Evolutionary conservation across 2,113 vertebrate genomes (phyloP), one percentile per base, ranked within the genome.

Genomic region (Eclectus roratus): DNA sequence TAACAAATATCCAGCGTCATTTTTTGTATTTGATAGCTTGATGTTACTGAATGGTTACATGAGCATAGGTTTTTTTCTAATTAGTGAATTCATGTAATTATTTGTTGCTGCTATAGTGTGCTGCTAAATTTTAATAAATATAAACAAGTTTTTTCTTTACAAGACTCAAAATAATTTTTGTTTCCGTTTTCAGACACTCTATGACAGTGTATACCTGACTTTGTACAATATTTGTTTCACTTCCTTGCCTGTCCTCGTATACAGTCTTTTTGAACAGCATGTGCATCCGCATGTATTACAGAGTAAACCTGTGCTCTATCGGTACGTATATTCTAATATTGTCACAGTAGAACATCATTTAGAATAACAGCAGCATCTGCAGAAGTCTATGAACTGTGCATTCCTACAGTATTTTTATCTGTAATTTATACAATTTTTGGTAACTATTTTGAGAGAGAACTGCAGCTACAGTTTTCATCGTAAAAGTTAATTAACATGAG

Each of bases 201-300:
- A 99, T 97, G 99, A 99, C 98, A 99, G 99, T 93, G 99, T 99
- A 80, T 99, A 99, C 97, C 98, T 99, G 98, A 99, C 99, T 96
- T 99, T 99, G 95, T 99, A 99, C 98, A 99, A 99, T 98, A 99
- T 99, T 98, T 99, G 99, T 98, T 99, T 99, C 98, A 99, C 99
- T 95, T 99, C 99, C 78, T 97, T 99, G 97, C 99, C 99, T 98
- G 98, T 99, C 97, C 99, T 99, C 95, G 98, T 99, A 88, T 99
- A 99, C 97, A 99, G 99, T 98, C 98, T 99, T 80, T 98, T 99
- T 98, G 99, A 99, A 94, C 99, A 99, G 97, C 99, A 99, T 95
- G 98, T 99, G 93, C 98, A 99, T 90, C 99, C 99, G 50, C 99
- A 99, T 80, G 94, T 99, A 31, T 97, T 99, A 80, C 99, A 99